phyloP scores from a whole-genome alignment of 2,888 invertebrate species.

The Cryptus viduatorius region DNA sequence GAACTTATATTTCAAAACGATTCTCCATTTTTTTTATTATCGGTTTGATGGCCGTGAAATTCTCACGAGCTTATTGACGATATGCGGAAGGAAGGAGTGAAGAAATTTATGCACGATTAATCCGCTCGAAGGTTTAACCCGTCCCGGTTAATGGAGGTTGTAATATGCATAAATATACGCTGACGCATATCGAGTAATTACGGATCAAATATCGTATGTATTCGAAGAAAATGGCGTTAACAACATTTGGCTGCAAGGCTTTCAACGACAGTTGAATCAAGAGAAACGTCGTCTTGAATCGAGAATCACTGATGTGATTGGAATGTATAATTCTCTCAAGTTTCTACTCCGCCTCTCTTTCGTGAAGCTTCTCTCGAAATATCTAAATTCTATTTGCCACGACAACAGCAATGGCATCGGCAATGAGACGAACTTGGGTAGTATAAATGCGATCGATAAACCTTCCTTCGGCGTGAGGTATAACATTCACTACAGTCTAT shows the following conservation, averaged over 20 bases:
- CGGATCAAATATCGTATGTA: neutral
- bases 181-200: neutral
- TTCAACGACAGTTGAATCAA: neutral
- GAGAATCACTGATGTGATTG: slow-evolving; percentile 8
- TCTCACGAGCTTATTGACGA: too few relatives aligned
- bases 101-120: too few relatives aligned
- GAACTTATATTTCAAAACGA: too few relatives aligned
- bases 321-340: neutral
- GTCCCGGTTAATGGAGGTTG: too few relatives aligned
- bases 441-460: slow-evolving; percentile 25
- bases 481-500: slow-evolving; percentile 19
- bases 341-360: neutral
- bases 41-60: too few relatives aligned
- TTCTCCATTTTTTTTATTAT: too few relatives aligned
- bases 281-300: slow-evolving; percentile 1
- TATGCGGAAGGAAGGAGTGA: too few relatives aligned
- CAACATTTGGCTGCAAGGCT: neutral
- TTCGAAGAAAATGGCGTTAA: neutral
- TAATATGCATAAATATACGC: neutral
- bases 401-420: slow-evolving; percentile 20
- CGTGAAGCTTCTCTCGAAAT: neutral
- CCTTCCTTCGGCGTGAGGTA: slow-evolving; percentile 2
- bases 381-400: slow-evolving; percentile 39
- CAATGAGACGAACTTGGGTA: slow-evolving; percentile 30
- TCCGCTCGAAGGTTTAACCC: too few relatives aligned